Conservation (phyloP, 2,797 vertebrate species). For the Cirrhinus molitorella region DNA sequence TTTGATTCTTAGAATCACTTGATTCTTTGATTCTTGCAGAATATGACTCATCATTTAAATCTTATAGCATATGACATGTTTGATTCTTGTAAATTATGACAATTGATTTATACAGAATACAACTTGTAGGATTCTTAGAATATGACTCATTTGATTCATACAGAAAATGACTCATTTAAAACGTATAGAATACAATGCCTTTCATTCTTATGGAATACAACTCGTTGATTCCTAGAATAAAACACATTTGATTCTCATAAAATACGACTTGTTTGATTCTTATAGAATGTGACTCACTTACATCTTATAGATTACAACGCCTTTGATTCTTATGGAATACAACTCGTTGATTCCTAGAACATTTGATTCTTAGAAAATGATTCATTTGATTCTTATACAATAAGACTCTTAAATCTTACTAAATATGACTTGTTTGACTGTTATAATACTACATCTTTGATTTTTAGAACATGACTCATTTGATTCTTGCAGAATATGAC, state of each 20-base stretch:
- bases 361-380: background rate
- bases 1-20: too few species aligned
- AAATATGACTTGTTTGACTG: too few species aligned
- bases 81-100: too few species aligned
- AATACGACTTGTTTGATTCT: background rate
- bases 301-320: background rate
- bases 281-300: background rate
- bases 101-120: too few species aligned
- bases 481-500: too few species aligned
- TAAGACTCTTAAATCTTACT: too few species aligned
- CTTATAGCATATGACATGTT: too few species aligned
- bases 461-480: too few species aligned
- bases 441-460: too few species aligned
- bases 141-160: background rate
- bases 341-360: too few species aligned
- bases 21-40: too few species aligned
- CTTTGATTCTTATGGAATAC: background rate
- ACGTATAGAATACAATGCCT: background rate
- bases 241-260: background rate
- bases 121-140: background rate
- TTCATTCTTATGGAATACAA: background rate
- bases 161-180: background rate
- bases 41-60: too few species aligned
- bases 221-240: background rate
- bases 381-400: background rate